A percentile compares a stretch with the other conserved stretches of the same genome.
Evolutionary conservation across 2,888 invertebrate genomes (phyloP).

Genomic region (Cephus pulcher): DNA sequence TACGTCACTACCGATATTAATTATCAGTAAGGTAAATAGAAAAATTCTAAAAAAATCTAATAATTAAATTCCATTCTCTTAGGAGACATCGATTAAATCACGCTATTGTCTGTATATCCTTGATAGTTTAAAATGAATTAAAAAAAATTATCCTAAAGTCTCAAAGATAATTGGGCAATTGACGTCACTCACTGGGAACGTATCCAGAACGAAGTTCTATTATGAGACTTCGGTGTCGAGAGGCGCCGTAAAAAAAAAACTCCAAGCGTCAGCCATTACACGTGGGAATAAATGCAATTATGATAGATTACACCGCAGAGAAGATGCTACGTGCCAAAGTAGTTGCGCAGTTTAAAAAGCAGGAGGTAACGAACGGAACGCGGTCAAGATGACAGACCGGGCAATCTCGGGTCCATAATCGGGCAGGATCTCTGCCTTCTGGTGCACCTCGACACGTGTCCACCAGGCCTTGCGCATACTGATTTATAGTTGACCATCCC

Average conservation of each 20-base stretch:
- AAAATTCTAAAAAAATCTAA: background rate
- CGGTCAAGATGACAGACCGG: conserved; percentile 25
- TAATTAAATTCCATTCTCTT: background rate
- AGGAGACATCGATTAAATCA: background rate
- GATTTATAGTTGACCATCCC: background rate
- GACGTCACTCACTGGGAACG: background rate
- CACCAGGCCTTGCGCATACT: background rate
- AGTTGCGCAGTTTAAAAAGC: background rate
- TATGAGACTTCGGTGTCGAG: background rate
- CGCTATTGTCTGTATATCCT: background rate
- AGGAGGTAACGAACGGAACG: conserved; percentile 4
- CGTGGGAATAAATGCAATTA: conserved; percentile 51
- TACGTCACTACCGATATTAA: background rate
- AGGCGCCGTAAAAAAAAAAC: background rate
- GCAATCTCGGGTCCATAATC: conserved; percentile 24
- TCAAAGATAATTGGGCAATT: background rate
- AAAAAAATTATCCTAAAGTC: background rate
- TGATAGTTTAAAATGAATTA: background rate
- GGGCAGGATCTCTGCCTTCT: conserved; percentile 6
- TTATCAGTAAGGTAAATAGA: background rate
- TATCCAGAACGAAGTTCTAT: background rate
- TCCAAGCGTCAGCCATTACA: conserved; percentile 8
- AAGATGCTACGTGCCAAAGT: background rate
- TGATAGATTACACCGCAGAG: conserved; percentile 28
- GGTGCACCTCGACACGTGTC: conserved; percentile 1